These are phyloP conservation scores for Jordanella pulchra DNA, from an alignment of 2,797 vertebrate genomes.

Conservation along the genomic window DNA sequence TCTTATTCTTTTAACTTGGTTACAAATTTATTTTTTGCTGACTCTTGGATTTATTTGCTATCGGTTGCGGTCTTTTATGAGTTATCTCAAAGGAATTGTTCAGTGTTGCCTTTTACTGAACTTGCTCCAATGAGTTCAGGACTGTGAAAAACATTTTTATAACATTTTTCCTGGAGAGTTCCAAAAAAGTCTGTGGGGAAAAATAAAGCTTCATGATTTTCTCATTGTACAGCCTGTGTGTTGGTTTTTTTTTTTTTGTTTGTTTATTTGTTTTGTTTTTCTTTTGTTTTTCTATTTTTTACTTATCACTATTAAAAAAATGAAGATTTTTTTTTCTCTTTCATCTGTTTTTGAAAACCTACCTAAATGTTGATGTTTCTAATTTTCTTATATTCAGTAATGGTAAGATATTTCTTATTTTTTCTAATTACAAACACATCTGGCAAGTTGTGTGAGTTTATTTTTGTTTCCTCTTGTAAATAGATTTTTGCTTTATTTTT, in stretches of 20 bases:
- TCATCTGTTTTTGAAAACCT: neutral
- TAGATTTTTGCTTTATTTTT: slow-evolving; percentile 41
- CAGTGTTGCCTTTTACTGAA: slow-evolving; percentile 52
- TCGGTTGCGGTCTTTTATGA: slow-evolving; percentile 73
- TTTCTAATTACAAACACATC: slow-evolving; percentile 1
- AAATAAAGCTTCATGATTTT: slow-evolving; percentile 38
- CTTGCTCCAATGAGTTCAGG: slow-evolving; percentile 41
- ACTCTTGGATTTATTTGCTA: slow-evolving; percentile 62
- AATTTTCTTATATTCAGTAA: too few relatives aligned
- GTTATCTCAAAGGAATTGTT: slow-evolving; percentile 62
- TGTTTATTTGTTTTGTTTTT: slow-evolving; percentile 5
- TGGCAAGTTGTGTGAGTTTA: slow-evolving; percentile 26
- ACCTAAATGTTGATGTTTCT: neutral
- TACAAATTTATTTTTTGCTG: slow-evolving; percentile 34
- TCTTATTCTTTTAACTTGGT: slow-evolving; percentile 23
- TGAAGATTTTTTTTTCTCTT: neutral
- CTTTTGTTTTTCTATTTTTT: slow-evolving; percentile 12
- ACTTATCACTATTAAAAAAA: too few relatives aligned
- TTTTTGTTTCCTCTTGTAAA: slow-evolving; percentile 18
- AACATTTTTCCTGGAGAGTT: slow-evolving; percentile 62
- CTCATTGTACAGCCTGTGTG: slow-evolving; percentile 1
- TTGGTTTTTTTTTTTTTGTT: slow-evolving; percentile 16
- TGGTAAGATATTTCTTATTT: too few relatives aligned
- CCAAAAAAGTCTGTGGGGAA: slow-evolving; percentile 34
- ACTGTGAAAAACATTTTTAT: slow-evolving; percentile 72